Evolutionary conservation across 2,113 vertebrate species (phyloP).

Genomic region (Vanacampus margaritifer): DNA sequence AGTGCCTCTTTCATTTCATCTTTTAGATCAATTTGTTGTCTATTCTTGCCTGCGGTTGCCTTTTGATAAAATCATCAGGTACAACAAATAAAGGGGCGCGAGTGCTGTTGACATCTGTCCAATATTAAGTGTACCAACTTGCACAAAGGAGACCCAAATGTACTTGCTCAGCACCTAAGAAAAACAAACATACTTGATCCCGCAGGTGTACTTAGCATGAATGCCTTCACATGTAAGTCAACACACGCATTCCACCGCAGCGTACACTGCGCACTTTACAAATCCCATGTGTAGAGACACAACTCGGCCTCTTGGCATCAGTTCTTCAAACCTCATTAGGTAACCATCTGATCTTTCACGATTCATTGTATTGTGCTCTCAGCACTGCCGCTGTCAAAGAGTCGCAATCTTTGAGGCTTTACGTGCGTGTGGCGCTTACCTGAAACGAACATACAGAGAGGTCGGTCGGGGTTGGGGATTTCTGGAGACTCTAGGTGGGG

Average conservation of each 20-base stretch:
- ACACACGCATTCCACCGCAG: slow-evolving; percentile 28
- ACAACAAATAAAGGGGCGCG: slow-evolving; percentile 8
- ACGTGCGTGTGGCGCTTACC: background rate
- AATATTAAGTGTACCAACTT: slow-evolving; percentile 5
- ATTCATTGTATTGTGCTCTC: slow-evolving; percentile 37
- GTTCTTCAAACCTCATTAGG: slow-evolving; percentile 53
- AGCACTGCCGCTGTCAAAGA: slow-evolving; percentile 36
- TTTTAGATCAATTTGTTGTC: slow-evolving; percentile 30
- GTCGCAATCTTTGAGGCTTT: slow-evolving; percentile 28
- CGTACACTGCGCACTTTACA: slow-evolving; percentile 31
- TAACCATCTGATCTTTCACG: slow-evolving; percentile 47
- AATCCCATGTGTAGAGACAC: slow-evolving; percentile 32
- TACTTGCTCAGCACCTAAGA: slow-evolving; percentile 26
- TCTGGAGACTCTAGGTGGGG: slow-evolving; percentile 18
- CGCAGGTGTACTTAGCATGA: slow-evolving; percentile 42
- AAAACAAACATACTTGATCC: slow-evolving; percentile 42
- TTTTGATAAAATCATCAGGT: slow-evolving; percentile 16
- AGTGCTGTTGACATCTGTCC: slow-evolving; percentile 11
- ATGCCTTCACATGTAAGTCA: slow-evolving; percentile 19
- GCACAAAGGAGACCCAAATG: slow-evolving; percentile 20
- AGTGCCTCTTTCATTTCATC: slow-evolving; percentile 41
- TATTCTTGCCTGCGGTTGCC: slow-evolving; percentile 1
- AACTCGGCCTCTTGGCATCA: slow-evolving; percentile 47
- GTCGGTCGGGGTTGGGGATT: slow-evolving; percentile 19
- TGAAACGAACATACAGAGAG: slow-evolving; percentile 16